These are phyloP conservation scores for Tachypleus tridentatus DNA, from an alignment of 1,140 invertebrate species.

Conservation along the genomic window DNA sequence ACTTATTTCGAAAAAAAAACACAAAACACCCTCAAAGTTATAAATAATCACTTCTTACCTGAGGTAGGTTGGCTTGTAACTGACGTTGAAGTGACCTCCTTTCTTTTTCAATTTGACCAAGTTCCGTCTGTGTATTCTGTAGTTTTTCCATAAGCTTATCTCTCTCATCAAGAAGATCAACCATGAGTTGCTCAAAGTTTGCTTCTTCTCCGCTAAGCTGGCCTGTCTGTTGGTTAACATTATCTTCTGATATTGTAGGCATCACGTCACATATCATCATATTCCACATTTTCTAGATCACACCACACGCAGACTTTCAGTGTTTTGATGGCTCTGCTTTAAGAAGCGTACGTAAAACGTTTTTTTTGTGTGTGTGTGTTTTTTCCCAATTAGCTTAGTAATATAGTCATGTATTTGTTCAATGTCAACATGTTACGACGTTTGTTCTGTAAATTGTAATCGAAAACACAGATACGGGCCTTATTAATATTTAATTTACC, in stretches of 20 bases:
- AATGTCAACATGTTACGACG: no score
- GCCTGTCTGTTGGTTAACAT: conserved; percentile 26
- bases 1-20: no score
- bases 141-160: conserved; percentile 96
- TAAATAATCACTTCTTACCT: conserved; percentile 47
- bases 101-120: conserved; percentile 86
- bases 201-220: conserved; percentile 71
- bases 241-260: conserved; percentile 97
- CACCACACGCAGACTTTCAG: no score
- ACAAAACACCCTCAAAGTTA: no score
- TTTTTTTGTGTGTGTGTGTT: no score
- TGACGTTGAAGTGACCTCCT: conserved; percentile 85
- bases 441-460: no score
- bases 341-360: no score
- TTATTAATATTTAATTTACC: no score
- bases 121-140: conserved; percentile 74
- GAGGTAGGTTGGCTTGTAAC: conserved; percentile 86
- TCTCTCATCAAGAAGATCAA: conserved; percentile 97
- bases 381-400: no score
- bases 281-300: conserved; percentile 64
- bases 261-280: conserved; percentile 98
- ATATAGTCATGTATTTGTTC: no score
- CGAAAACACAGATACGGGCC: no score
- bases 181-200: conserved; percentile 99
- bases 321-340: no score